Evolutionary conservation across 1,140 invertebrate genomes (phyloP), one percentile per base, ranked within the genome.

Genomic region (Drosophila mauritiana): DNA sequence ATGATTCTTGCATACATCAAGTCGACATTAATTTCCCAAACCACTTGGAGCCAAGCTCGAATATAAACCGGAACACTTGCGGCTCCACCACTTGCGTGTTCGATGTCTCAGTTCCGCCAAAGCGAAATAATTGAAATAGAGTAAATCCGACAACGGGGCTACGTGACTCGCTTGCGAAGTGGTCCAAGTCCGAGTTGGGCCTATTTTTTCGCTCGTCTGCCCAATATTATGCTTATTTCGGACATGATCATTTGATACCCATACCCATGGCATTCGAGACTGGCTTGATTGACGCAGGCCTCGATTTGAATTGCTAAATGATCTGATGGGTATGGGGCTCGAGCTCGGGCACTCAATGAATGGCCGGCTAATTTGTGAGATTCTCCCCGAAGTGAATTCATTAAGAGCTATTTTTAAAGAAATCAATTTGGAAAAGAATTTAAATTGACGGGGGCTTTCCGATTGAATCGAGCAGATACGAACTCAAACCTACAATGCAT

Each of bases 271-370:
- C 62, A 37, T 59, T 56, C n/a, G 43, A 64, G 57, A 64, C 58
- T 59, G 73, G 58, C 61, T 84, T 80, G 80, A 80, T 84, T 84
- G 81, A 80, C 73, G 58, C 73, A 56, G 70, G 46, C 39, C 43
- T 39, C 39, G 55, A 86, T 86, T 86, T 86, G 75, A 83, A 86
- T 86, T 86, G 84, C 75, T 88, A 86, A 86, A 86, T 69, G 75
- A 68, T 78, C 46, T 63, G 53, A 49, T 53, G 40, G 51, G 11
- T 39, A 10, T 8, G 7, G 7, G 31, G 7, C 7, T 31, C 7
- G 27, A 2, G 7, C 27, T 31, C 1, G 31, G 8, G 20, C 51
- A 45, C 36, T 39, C 75, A 57, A 79, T 80, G 77, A 80, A 80
- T 80, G 77, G 53, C 54, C 40, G 56, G 76, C 68, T 80, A 67